phyloP scores from a whole-genome alignment of 2,797 vertebrate genomes.

The Xenops minutus region DNA sequence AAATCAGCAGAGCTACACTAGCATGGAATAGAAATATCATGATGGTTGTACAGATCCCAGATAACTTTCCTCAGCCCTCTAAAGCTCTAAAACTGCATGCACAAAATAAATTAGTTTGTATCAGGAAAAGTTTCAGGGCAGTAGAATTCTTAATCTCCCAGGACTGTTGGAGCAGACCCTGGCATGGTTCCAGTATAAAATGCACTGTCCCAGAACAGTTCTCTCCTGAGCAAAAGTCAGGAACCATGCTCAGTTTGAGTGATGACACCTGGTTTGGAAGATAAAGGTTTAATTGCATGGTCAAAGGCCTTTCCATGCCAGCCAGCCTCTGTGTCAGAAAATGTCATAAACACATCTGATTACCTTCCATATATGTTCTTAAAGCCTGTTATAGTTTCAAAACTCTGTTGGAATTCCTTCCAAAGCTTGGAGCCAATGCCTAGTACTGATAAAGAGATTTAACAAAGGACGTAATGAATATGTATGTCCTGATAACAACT shows the following conservation, averaged over 20 bases:
- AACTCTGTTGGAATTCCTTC: too few species aligned
- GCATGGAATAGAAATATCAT: background rate
- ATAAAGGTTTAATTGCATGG: background rate
- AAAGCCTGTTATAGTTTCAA: too few species aligned
- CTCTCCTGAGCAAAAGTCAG: background rate
- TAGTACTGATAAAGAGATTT: too few species aligned
- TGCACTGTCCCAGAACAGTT: background rate
- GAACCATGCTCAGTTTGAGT: background rate
- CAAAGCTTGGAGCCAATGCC: too few species aligned
- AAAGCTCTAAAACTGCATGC: background rate
- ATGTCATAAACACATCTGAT: background rate
- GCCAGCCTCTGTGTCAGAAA: background rate
- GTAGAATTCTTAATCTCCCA: background rate
- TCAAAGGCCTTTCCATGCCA: background rate
- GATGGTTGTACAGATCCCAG: background rate
- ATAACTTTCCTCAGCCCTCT: background rate
- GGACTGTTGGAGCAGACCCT: background rate
- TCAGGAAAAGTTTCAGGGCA: background rate
- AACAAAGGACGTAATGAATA: too few species aligned
- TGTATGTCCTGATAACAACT: too few species aligned
- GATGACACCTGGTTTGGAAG: constrained; percentile 21
- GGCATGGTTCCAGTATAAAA: background rate
- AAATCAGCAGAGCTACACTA: background rate
- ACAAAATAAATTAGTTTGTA: background rate
- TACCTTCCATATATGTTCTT: background rate